A percentile compares a stretch with the other conserved stretches of the same genome.
Conservation (phyloP, 2,797 vertebrate genomes). For the Danio aesculapii region DNA sequence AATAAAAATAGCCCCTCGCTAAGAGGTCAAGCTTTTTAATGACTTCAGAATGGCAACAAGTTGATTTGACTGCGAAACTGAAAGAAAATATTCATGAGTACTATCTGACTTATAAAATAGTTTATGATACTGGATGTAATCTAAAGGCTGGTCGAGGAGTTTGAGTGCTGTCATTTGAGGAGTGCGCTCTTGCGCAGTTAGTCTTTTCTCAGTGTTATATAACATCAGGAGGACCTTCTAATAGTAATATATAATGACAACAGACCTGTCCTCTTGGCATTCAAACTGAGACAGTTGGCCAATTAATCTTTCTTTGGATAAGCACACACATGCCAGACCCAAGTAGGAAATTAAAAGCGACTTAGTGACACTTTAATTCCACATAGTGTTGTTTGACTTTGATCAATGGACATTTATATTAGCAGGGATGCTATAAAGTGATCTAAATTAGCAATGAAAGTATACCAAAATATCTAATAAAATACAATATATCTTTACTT, state of each 20-base stretch:
- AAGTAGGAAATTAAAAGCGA: conserved; percentile 28
- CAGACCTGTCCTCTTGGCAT: not conserved
- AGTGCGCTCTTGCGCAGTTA: not conserved
- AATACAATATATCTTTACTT: no score
- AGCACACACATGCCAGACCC: conserved; percentile 11
- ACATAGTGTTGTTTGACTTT: not conserved
- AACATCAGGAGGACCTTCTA: not conserved
- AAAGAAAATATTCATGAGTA: not conserved
- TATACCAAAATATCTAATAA: no score
- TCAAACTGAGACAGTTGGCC: conserved; percentile 14
- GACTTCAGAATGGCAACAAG: not conserved
- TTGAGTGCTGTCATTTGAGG: no score
- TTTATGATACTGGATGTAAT: not conserved
- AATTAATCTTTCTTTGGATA: not conserved
- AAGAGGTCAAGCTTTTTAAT: conserved; percentile 18
- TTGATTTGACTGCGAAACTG: not conserved
- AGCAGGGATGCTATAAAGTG: no score
- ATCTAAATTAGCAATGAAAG: no score
- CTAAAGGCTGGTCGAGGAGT: not conserved
- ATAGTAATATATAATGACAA: not conserved
- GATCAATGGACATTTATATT: not conserved
- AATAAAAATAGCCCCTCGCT: conserved; percentile 78
- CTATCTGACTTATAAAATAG: not conserved
- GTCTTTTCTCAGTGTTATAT: not conserved
- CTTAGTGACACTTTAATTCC: conserved; percentile 35